Conservation (phyloP, 2,797 vertebrate genomes). For the Vipera latastei region DNA sequence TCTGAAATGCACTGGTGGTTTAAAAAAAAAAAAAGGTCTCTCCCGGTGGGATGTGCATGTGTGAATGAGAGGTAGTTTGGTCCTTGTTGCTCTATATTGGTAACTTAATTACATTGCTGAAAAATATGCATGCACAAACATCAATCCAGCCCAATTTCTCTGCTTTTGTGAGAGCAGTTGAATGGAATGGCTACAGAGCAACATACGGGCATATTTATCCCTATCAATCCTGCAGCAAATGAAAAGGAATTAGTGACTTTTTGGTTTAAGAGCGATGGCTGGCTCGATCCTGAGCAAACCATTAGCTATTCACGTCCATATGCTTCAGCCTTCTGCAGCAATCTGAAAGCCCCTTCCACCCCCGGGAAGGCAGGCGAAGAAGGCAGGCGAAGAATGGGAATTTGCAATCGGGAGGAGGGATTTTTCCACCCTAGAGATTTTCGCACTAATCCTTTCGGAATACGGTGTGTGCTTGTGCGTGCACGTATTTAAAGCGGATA, state of each 20-base stretch:
- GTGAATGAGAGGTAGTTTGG: neutral
- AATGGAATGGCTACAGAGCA: neutral
- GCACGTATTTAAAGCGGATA: neutral
- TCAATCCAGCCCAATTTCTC: neutral
- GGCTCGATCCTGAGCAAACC: neutral
- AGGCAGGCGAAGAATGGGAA: neutral
- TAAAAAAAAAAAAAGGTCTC: neutral
- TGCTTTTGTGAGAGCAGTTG: neutral
- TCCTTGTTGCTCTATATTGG: conserved; percentile 9
- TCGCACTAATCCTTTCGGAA: neutral
- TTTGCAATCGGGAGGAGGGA: neutral
- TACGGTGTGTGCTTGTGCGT: neutral
- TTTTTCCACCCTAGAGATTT: neutral
- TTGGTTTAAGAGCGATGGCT: conserved; percentile 27
- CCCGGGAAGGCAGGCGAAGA: neutral
- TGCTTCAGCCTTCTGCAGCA: neutral
- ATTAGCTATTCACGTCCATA: neutral
- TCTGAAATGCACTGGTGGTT: neutral
- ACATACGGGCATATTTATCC: neutral
- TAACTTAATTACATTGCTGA: conserved; percentile 7
- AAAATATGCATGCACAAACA: neutral
- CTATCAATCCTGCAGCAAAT: conserved; percentile 25
- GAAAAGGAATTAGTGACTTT: conserved; percentile 26
- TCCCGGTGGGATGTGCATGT: too few relatives aligned
- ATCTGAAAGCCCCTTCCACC: neutral